A percentile compares a stretch with the other conserved stretches of the same genome.
These are phyloP conservation scores for Sphaeramia orbicularis DNA, from an alignment of 2,797 vertebrate species.

Conservation along the genomic window DNA sequence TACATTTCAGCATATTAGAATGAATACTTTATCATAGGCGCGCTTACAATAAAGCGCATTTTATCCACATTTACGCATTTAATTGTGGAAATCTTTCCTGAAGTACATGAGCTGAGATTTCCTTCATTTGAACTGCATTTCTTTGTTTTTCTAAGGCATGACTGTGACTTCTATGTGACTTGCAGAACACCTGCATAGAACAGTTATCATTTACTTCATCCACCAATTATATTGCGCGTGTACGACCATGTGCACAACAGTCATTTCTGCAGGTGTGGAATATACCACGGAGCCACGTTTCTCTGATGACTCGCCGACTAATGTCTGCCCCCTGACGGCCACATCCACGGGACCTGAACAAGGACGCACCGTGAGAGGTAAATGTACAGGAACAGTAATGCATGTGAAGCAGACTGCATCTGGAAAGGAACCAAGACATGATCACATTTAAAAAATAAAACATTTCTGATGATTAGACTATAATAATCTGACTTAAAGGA, in stretches of 20 bases:
- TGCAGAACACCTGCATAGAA: too few species aligned
- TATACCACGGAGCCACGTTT: constrained; percentile 33
- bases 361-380: background rate
- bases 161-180: background rate
- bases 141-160: background rate
- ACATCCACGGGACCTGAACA: constrained; percentile 50
- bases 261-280: constrained; percentile 30
- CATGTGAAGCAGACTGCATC: background rate
- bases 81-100: too few species aligned
- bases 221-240: background rate
- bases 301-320: constrained; percentile 46
- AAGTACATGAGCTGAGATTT: background rate
- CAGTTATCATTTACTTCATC: background rate
- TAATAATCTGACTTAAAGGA: too few species aligned
- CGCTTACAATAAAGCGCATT: background rate
- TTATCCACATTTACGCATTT: background rate
- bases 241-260: constrained; percentile 7
- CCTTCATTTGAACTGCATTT: background rate
- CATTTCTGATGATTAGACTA: too few species aligned
- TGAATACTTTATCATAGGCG: background rate
- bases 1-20: too few species aligned
- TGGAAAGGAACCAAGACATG: too few species aligned
- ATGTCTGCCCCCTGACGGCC: constrained; percentile 78
- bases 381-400: background rate
- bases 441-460: too few species aligned